Evolutionary conservation across 2,888 invertebrate species (phyloP).

Genomic region (Tubulanus polymorphus): DNA sequence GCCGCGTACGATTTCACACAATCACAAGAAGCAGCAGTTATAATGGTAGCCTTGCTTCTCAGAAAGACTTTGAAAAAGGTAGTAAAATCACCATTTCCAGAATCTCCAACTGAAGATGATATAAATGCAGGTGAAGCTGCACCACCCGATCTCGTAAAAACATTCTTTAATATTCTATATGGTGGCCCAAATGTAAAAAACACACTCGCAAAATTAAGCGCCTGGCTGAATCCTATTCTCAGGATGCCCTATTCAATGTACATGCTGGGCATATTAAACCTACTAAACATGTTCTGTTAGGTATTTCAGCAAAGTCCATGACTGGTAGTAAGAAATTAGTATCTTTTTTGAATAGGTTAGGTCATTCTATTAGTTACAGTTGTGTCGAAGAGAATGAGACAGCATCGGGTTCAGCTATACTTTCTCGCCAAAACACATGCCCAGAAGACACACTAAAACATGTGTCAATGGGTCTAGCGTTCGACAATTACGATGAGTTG

Average conservation of each 20-base stretch:
- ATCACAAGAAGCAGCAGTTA: conserved; percentile 1
- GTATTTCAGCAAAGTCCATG: conserved; percentile 11
- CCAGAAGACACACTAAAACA: conserved; percentile 5
- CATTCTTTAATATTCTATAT: conserved; percentile 5
- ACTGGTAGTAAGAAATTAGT: conserved; percentile 16
- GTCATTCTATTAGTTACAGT: conserved; percentile 11
- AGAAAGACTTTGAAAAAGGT: background rate
- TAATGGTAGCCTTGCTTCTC: conserved; percentile 5
- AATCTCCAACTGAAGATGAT: background rate
- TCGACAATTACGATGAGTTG: conserved; percentile 15
- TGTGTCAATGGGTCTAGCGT: background rate
- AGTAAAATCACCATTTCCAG: conserved; percentile 1
- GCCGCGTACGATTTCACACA: conserved; percentile 7
- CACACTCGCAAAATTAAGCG: conserved; percentile 4
- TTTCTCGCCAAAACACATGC: background rate
- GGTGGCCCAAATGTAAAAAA: background rate
- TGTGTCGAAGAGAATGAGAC: conserved; percentile 12
- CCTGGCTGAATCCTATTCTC: conserved; percentile 8
- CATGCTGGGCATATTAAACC: conserved; percentile 7
- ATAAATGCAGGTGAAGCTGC: conserved; percentile 2
- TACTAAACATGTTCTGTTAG: conserved; percentile 9
- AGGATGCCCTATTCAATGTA: conserved; percentile 12
- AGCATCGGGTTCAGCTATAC: conserved; percentile 3
- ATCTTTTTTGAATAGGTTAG: conserved; percentile 12
- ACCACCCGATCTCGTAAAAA: conserved; percentile 6